Base-by-base conservation (phyloP, 1,140 invertebrate genomes). In the Panulirus ornatus region DNA sequence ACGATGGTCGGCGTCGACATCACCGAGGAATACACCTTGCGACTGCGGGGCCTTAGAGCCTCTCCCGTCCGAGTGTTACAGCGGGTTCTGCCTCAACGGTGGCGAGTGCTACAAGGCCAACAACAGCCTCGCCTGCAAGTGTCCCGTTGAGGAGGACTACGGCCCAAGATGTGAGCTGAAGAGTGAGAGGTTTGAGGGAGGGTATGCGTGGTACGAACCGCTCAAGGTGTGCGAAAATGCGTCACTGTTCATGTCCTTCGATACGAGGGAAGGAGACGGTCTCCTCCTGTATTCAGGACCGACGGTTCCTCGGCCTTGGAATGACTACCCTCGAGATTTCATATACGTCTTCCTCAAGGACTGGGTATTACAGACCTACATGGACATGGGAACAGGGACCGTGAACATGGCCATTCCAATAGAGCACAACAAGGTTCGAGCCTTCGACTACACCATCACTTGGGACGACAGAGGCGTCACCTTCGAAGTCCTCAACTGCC, bases 241-340 rank as follows among this genome's bases (percentile, higher is more conserved):
- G 34, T 97, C 98, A 94, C 95, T 99, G 58, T 98, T 97, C 93
- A 96, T 99, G 86, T 98, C 99, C 94, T 99, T 99, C 93, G 97
- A 98, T 87, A 99, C 98, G 0, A 95, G 96, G 92, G 97, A 97
- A 93, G 95, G 96, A 0, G 97, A 98, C 93, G 98, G 98, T 1
- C 94, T 99, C n/a, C 95, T 99, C 63, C 94, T 99, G 9, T 99
- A 99, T 94, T 99, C 99, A 94, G 99, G 99, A 42, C 98, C 99
- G 0, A 98, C 99, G 92, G 97, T 97, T 27, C 97, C 97, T 22
- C 96, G 97, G 75, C 97, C 97, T 0, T 97, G 98, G 94, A 94
- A 95, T 1, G 97, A 98, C 93, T 97, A 98, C 95, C 95, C 96
- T 88, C 95, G 93, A 97, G 98, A 95, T 95, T 96, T 92, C 95